These are phyloP conservation scores for Pangasius sanitwongsei DNA, from an alignment of 2,797 vertebrate species.

Conservation along the genomic window DNA sequence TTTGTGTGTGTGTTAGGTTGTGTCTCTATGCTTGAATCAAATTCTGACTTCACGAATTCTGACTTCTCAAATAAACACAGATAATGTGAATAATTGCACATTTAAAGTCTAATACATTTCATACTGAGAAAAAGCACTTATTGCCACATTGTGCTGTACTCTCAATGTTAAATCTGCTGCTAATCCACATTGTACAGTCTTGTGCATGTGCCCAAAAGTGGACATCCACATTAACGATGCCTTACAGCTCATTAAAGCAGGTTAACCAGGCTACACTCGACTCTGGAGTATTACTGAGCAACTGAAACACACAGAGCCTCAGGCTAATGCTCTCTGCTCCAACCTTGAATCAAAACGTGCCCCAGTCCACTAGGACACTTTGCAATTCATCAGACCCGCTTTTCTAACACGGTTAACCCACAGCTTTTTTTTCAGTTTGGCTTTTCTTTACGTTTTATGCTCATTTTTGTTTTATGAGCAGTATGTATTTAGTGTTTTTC, in stretches of 20 bases:
- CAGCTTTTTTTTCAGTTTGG: background rate
- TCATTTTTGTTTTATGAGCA: background rate
- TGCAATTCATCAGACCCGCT: slow-evolving; percentile 15
- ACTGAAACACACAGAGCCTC: slow-evolving; percentile 36
- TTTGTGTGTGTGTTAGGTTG: background rate
- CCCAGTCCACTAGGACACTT: slow-evolving; percentile 16
- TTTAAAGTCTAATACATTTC: slow-evolving; percentile 1
- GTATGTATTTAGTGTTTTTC: background rate
- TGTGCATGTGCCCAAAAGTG: slow-evolving; percentile 15
- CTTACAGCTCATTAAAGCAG: slow-evolving; percentile 43
- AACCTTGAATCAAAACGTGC: slow-evolving; percentile 32
- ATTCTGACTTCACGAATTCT: background rate
- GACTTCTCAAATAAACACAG: background rate
- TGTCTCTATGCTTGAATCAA: background rate
- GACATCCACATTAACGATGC: slow-evolving; percentile 21
- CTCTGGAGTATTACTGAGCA: slow-evolving; percentile 6
- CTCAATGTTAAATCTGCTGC: background rate
- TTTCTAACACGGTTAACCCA: background rate
- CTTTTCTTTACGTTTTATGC: slow-evolving; percentile 1
- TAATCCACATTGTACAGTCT: slow-evolving; percentile 2
- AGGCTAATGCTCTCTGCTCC: slow-evolving; percentile 35
- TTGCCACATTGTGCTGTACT: no score
- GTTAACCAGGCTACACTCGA: slow-evolving; percentile 33
- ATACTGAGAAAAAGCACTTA: background rate
- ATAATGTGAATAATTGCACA: background rate